phyloP scores from a whole-genome alignment of 2,797 vertebrate genomes.

The Cryptoblepharus egeriae region DNA sequence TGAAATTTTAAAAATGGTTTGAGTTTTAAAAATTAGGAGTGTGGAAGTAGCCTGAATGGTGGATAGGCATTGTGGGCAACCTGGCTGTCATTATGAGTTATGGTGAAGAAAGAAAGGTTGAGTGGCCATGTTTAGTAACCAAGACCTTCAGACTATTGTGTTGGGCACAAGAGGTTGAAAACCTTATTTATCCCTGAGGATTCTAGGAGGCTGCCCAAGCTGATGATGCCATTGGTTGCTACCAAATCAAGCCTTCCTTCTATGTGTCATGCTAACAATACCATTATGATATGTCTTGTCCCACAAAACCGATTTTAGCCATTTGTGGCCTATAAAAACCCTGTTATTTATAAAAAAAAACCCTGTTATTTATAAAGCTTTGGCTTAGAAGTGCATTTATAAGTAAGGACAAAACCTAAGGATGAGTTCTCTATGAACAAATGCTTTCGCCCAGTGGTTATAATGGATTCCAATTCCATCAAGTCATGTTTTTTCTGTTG shows the following conservation, averaged over 20 bases:
- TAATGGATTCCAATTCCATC: background rate
- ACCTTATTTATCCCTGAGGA: no score
- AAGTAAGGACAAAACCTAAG: background rate
- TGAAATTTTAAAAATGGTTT: no score
- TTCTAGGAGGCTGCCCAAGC: background rate
- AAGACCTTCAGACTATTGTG: background rate
- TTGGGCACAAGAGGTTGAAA: background rate
- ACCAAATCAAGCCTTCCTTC: background rate
- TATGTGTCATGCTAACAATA: background rate
- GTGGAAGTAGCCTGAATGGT: background rate
- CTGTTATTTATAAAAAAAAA: no score
- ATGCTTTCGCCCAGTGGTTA: background rate
- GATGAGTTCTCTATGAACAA: background rate
- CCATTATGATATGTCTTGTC: background rate
- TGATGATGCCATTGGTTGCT: slow-evolving; percentile 3
- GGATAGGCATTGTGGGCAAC: no score
- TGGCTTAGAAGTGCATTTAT: background rate
- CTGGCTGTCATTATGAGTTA: background rate
- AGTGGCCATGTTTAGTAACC: background rate
- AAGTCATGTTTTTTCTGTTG: background rate
- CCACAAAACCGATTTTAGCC: no score
- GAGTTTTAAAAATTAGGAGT: background rate
- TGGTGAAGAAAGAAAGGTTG: background rate
- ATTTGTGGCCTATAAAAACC: background rate
- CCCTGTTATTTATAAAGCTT: background rate